Evolutionary conservation across 2,797 vertebrate species (phyloP).

Genomic region (Jordanella pulchra): DNA sequence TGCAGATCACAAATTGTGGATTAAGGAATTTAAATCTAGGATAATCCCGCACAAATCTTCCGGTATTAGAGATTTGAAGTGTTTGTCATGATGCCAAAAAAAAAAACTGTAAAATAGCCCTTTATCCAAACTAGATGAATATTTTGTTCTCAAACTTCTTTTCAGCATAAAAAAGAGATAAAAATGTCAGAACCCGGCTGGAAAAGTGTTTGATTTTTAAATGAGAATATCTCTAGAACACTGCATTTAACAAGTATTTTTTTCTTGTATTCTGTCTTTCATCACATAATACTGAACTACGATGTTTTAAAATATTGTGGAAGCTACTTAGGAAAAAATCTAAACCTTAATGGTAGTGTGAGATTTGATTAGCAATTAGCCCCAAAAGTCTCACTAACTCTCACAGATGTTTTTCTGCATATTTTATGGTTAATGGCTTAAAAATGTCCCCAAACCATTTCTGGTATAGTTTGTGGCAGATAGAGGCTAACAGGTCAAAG

Average conservation of each 20-base stretch:
- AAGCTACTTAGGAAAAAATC: neutral
- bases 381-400: neutral
- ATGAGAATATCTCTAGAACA: neutral
- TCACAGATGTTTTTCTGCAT: neutral
- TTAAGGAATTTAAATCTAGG: no score
- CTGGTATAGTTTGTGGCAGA: no score
- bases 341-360: neutral
- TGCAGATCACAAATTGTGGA: no score
- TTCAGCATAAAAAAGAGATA: neutral
- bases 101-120: no score
- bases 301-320: neutral
- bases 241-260: neutral
- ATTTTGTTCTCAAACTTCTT: neutral
- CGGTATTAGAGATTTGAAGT: no score
- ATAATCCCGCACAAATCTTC: no score
- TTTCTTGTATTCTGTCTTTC: no score
- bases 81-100: no score
- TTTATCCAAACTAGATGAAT: no score
- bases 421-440: neutral
- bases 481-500: neutral
- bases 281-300: no score
- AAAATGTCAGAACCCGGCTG: neutral
- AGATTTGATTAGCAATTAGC: neutral
- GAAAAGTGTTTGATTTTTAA: neutral
- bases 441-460: no score